Evolutionary conservation across 2,888 invertebrate species (phyloP).

Genomic region (Leucoma salicis): DNA sequence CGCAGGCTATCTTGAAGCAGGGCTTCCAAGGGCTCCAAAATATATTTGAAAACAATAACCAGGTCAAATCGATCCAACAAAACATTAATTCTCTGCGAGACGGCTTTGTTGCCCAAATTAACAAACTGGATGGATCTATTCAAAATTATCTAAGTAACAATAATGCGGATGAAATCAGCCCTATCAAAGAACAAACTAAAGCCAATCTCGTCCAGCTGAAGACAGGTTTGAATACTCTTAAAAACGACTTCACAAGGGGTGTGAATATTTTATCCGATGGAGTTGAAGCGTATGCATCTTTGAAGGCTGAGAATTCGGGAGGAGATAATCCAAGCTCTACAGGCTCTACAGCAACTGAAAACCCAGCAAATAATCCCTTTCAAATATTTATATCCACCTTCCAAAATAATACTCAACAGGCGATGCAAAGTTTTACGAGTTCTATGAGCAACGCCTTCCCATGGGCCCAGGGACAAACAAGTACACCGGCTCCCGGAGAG

Average conservation of each 20-base stretch:
- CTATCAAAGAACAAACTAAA: conserved; percentile 29
- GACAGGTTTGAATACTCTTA: conserved; percentile 42
- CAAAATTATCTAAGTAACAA: conserved; percentile 43
- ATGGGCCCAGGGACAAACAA: conserved; percentile 4
- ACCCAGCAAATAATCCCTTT: conserved; percentile 4
- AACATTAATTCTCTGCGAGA: conserved; percentile 52
- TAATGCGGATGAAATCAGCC: conserved; percentile 16
- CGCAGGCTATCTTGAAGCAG: conserved; percentile 42
- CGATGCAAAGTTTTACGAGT: conserved; percentile 29
- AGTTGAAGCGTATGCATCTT: conserved; percentile 45
- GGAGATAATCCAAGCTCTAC: too few relatives aligned
- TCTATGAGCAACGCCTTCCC: conserved; percentile 6
- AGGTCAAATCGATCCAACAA: conserved; percentile 46
- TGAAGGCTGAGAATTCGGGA: conserved; percentile 39
- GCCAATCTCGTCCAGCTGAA: conserved; percentile 41
- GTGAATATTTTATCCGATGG: conserved; percentile 54
- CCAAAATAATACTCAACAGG: conserved; percentile 27
- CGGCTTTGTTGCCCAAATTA: conserved; percentile 51
- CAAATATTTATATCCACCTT: conserved; percentile 8
- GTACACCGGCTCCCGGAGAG: neutral
- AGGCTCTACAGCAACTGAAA: conserved; percentile 16
- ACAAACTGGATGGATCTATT: conserved; percentile 54
- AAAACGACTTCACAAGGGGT: conserved; percentile 53
- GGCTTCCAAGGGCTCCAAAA: conserved; percentile 56
- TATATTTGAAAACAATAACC: conserved; percentile 48